Conservation (phyloP, 2,797 vertebrate species). For the Echeneis naucrates region DNA sequence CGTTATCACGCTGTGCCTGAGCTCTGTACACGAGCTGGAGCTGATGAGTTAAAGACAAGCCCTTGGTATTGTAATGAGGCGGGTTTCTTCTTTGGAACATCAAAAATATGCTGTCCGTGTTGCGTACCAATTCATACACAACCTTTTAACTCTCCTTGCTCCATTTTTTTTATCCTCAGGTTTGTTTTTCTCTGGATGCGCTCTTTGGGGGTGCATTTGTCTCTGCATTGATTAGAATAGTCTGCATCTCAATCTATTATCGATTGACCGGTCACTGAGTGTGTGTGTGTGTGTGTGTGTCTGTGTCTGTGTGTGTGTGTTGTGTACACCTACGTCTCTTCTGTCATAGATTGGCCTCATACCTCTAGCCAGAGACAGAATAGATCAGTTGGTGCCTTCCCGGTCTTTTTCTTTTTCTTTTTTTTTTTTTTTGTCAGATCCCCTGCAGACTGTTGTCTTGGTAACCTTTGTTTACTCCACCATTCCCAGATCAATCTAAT, state of each 20-base stretch:
- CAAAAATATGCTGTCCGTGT: background rate
- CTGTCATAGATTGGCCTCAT: slow-evolving; percentile 21
- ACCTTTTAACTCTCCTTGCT: background rate
- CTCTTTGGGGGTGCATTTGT: background rate
- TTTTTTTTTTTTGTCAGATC: slow-evolving; percentile 34
- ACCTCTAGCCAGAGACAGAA: slow-evolving; percentile 36
- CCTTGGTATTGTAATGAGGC: background rate
- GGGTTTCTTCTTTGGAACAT: background rate
- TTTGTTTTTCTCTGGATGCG: slow-evolving; percentile 5
- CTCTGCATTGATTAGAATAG: slow-evolving; percentile 37
- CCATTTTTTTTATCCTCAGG: slow-evolving; percentile 1
- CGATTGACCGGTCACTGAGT: background rate
- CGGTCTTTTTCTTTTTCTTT: too few relatives aligned
- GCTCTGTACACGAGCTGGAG: slow-evolving; percentile 8
- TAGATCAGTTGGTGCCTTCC: slow-evolving; percentile 34
- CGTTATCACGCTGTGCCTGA: slow-evolving; percentile 16
- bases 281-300: slow-evolving; percentile 5
- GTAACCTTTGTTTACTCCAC: slow-evolving; percentile 73
- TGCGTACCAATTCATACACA: background rate
- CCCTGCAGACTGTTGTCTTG: slow-evolving; percentile 63
- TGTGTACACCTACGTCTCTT: slow-evolving; percentile 1
- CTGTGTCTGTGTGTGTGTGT: background rate
- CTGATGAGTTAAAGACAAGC: slow-evolving; percentile 14
- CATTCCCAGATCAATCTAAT: slow-evolving; percentile 73
- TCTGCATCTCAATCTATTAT: slow-evolving; percentile 49